phyloP scores from a whole-genome alignment of 2,888 invertebrate species.

The Drosophila cognata region DNA sequence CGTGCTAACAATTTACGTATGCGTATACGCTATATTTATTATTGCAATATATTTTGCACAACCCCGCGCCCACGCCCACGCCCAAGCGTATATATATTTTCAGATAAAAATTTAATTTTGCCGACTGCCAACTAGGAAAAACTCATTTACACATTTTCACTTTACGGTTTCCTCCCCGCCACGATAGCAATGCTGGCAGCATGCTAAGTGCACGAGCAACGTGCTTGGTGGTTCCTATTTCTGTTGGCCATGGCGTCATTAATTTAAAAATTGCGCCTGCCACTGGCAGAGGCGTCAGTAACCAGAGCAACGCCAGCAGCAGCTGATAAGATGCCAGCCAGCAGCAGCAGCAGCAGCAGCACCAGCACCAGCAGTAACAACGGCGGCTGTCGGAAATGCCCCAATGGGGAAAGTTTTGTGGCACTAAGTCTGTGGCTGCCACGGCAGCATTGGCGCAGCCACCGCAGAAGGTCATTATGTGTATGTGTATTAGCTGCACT shows the following conservation, averaged over 20 bases:
- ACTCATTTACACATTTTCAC: slow-evolving; percentile 61
- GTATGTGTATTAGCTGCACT: slow-evolving; percentile 69
- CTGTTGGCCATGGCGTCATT: slow-evolving; percentile 65
- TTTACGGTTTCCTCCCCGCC: slow-evolving; percentile 3
- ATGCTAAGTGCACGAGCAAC: slow-evolving; percentile 35
- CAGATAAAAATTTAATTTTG: slow-evolving; percentile 68
- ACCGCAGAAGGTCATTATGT: slow-evolving; percentile 71
- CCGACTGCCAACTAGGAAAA: slow-evolving; percentile 67
- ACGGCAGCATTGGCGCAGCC: slow-evolving; percentile 9
- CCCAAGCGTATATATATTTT: slow-evolving; percentile 26
- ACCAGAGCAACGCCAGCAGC: slow-evolving; percentile 13
- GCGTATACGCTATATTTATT: slow-evolving; percentile 53
- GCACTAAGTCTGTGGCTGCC: slow-evolving; percentile 48
- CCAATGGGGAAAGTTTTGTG: slow-evolving; percentile 50
- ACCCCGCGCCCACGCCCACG: background rate
- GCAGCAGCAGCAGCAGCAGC: slow-evolving; percentile 16
- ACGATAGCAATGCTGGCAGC: slow-evolving; percentile 39
- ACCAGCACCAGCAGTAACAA: background rate
- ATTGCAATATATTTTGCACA: slow-evolving; percentile 48
- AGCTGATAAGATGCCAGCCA: slow-evolving; percentile 48
- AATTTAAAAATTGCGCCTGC: slow-evolving; percentile 62
- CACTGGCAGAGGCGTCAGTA: slow-evolving; percentile 4
- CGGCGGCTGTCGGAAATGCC: slow-evolving; percentile 27
- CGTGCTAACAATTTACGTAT: slow-evolving; percentile 28
- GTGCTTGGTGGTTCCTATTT: slow-evolving; percentile 16